Conservation (phyloP, 2,797 vertebrate species). For the Xenentodon cancila region DNA sequence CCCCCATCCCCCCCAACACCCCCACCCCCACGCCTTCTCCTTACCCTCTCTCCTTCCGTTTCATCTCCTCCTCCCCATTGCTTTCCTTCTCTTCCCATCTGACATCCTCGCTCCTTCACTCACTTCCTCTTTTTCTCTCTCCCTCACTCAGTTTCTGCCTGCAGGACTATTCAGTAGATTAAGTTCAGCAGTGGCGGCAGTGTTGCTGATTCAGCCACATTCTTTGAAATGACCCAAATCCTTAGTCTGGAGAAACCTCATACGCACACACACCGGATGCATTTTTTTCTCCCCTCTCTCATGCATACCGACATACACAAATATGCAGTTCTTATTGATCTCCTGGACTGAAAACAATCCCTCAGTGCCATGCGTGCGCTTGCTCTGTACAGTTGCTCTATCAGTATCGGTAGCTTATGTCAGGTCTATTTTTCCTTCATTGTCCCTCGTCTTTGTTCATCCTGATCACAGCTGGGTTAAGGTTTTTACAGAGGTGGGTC, state of each 20-base stretch:
- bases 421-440: constrained; percentile 39
- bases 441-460: constrained; percentile 57
- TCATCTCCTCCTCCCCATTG: constrained; percentile 19
- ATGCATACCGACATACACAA: constrained; percentile 44
- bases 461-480: constrained; percentile 56
- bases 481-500: constrained; percentile 49
- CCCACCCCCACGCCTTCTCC: constrained; percentile 11
- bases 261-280: constrained; percentile 78
- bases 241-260: constrained; percentile 90
- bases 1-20: constrained; percentile 19
- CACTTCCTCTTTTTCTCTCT: constrained; percentile 40
- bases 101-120: constrained; percentile 39
- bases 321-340: constrained; percentile 65
- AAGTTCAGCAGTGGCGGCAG: constrained; percentile 80
- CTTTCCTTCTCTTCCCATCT: constrained; percentile 34
- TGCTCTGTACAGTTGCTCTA: constrained; percentile 29
- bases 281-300: constrained; percentile 72
- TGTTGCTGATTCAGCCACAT: constrained; percentile 90
- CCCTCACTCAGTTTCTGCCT: constrained; percentile 59
- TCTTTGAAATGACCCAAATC: constrained; percentile 96
- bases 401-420: constrained; percentile 56
- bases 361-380: constrained; percentile 8
- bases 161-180: constrained; percentile 82
- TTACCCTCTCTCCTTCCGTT: constrained; percentile 23
- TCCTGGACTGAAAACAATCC: background rate